Base-by-base conservation (phyloP, 2,113 vertebrate genomes). In the Salvelinus sp. region DNA sequence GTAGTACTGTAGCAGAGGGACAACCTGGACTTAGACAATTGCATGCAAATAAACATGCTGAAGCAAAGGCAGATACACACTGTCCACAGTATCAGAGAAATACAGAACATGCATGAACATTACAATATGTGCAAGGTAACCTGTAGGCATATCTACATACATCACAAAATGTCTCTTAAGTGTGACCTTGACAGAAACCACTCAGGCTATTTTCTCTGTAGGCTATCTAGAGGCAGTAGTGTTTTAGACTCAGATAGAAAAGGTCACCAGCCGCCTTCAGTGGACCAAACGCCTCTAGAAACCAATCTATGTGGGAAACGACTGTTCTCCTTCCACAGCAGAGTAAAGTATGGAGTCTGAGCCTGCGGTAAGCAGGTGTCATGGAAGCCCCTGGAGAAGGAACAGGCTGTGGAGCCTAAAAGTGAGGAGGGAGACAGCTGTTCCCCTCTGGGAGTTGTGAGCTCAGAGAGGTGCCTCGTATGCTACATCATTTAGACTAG, bases 321-420 rank as follows among this genome's bases (percentile, higher is more conserved):
- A 62, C 58, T 7, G 58, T 62, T 62, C 16, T 16, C 58, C 4
- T 62, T 23, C 14, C 62, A 69, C 71, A 73, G 48, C 75, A 74
- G 75, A 6, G 25, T 67, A 25, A 79, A 64, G 62, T 18, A 54
- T 50, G 79, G 67, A 76, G 80, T 57, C 74, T 70, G 70, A 71
- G 62, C 87, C 13, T 50, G 48, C 3, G 14, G 2, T 81, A 84
- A 83, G 87, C 85, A 86, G 88, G 89, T 90, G 82, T 78, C 74
- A 25, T 65, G 82, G 63, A 65, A 77, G 69, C 78, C 86, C 76
- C 78, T 83, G 77, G 87, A 86, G 69, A 69, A 13, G 48, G 66
- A 86, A 82, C 78, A 89, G 85, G 82, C 86, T 87, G 82, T 69
- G 70, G 75, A 81, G 83, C 70, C 73, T 79, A 72, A 73, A 84